Percentiles rank a stretch among this genome's conserved stretches.
phyloP scores from a whole-genome alignment of 2,888 invertebrate genomes.

The Agrotis clavis region DNA sequence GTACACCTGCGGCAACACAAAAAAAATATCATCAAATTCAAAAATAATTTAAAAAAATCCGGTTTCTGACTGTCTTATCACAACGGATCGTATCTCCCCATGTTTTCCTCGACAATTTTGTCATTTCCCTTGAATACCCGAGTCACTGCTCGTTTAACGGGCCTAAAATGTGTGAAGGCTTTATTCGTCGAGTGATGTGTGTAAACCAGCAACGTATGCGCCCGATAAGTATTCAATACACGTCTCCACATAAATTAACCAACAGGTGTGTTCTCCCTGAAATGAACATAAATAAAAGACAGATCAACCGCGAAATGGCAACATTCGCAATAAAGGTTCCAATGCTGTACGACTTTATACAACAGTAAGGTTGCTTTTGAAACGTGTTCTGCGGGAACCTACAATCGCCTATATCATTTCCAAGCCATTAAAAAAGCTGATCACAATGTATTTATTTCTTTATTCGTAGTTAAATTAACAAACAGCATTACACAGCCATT shows the following conservation, averaged over 20 bases:
- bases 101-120: slow-evolving; percentile 73
- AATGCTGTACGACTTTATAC: slow-evolving; percentile 48
- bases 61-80: slow-evolving; percentile 69
- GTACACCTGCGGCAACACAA: neutral
- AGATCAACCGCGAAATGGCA: slow-evolving; percentile 64
- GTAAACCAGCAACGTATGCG: slow-evolving; percentile 65
- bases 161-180: slow-evolving; percentile 71
- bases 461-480: slow-evolving; percentile 52
- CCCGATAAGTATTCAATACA: slow-evolving; percentile 74
- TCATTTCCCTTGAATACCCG: slow-evolving; percentile 74
- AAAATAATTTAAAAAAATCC: slow-evolving; percentile 76
- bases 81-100: slow-evolving; percentile 71
- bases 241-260: slow-evolving; percentile 75
- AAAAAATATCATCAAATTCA: neutral
- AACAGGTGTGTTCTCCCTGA: slow-evolving; percentile 79
- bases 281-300: slow-evolving; percentile 75
- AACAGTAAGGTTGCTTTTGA: slow-evolving; percentile 36
- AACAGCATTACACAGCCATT: slow-evolving; percentile 53
- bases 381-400: slow-evolving; percentile 40
- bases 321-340: slow-evolving; percentile 59
- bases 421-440: slow-evolving; percentile 47
- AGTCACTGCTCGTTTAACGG: slow-evolving; percentile 70
- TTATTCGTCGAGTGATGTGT: slow-evolving; percentile 68
- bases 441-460: slow-evolving; percentile 55
- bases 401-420: slow-evolving; percentile 39